Percentiles rank a stretch among this genome's conserved stretches.
Evolutionary conservation across 2,797 vertebrate genomes (phyloP).

Genomic region (Amniataba percoides): DNA sequence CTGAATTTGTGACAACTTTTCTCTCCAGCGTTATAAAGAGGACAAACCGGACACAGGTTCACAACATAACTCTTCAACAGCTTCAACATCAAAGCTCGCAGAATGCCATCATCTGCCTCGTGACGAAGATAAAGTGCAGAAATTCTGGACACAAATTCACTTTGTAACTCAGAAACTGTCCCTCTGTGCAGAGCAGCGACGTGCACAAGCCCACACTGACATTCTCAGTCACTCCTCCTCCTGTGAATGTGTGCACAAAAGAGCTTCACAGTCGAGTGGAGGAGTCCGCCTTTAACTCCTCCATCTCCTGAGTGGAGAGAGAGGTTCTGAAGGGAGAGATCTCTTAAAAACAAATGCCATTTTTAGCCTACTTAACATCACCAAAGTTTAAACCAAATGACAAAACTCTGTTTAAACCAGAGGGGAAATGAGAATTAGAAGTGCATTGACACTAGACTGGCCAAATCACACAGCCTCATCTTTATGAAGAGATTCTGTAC

Average conservation of each 20-base stretch:
- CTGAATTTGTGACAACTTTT: slow-evolving; percentile 37
- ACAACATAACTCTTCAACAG: slow-evolving; percentile 25
- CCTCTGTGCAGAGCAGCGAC: slow-evolving; percentile 45
- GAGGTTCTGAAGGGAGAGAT: neutral
- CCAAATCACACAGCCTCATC: neutral
- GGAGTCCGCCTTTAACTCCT: slow-evolving; percentile 71
- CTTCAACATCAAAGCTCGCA: slow-evolving; percentile 14
- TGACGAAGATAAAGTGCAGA: slow-evolving; percentile 9
- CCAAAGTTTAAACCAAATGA: slow-evolving; percentile 5
- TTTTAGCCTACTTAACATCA: neutral
- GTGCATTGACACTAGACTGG: neutral
- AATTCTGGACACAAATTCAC: slow-evolving; percentile 29
- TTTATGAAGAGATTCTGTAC: neutral
- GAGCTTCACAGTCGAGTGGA: slow-evolving; percentile 66
- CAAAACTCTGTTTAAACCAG: neutral
- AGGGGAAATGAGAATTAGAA: neutral
- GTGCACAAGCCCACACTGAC: slow-evolving; percentile 65
- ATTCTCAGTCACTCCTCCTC: slow-evolving; percentile 73
- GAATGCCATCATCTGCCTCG: neutral
- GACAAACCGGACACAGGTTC: slow-evolving; percentile 27
- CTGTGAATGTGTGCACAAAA: slow-evolving; percentile 64
- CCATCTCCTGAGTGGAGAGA: slow-evolving; percentile 46
- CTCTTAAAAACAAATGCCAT: neutral
- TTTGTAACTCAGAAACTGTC: slow-evolving; percentile 30
- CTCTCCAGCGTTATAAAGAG: slow-evolving; percentile 18